Conservation (phyloP, 2,113 vertebrate genomes). For the Nannobrachium achirus region DNA sequence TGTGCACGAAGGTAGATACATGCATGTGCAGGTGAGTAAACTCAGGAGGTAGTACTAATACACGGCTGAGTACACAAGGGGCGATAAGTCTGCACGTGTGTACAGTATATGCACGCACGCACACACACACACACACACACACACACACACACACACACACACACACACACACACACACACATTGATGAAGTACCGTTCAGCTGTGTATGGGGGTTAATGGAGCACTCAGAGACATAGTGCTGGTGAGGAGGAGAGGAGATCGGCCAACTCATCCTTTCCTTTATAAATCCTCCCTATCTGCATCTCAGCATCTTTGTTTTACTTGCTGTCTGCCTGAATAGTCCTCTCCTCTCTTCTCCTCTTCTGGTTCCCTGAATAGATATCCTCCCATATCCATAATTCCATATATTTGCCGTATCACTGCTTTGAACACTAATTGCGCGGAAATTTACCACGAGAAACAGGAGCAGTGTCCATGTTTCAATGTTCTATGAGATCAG, state of each 20-base stretch:
- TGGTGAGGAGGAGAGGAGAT: neutral
- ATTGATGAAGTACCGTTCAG: neutral
- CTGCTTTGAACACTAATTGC: too few relatives aligned
- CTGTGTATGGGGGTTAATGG: conserved; percentile 19
- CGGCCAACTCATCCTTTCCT: neutral
- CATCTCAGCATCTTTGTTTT: neutral
- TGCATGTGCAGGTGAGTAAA: too few relatives aligned
- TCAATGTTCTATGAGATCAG: too few relatives aligned
- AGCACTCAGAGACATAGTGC: neutral
- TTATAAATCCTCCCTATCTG: neutral
- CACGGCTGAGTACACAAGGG: too few relatives aligned
- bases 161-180: neutral
- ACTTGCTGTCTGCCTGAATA: neutral
- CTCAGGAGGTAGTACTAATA: too few relatives aligned
- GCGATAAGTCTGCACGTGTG: neutral
- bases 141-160: neutral
- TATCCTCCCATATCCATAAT: too few relatives aligned
- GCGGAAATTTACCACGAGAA: too few relatives aligned
- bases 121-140: neutral
- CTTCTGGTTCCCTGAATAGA: neutral
- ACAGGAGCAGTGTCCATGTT: too few relatives aligned
- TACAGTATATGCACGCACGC: neutral
- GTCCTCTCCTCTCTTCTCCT: neutral
- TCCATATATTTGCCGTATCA: too few relatives aligned
- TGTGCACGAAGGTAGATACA: too few relatives aligned